These are phyloP conservation scores for Orthosia gracilis DNA, from an alignment of 2,888 invertebrate genomes.

Conservation along the genomic window DNA sequence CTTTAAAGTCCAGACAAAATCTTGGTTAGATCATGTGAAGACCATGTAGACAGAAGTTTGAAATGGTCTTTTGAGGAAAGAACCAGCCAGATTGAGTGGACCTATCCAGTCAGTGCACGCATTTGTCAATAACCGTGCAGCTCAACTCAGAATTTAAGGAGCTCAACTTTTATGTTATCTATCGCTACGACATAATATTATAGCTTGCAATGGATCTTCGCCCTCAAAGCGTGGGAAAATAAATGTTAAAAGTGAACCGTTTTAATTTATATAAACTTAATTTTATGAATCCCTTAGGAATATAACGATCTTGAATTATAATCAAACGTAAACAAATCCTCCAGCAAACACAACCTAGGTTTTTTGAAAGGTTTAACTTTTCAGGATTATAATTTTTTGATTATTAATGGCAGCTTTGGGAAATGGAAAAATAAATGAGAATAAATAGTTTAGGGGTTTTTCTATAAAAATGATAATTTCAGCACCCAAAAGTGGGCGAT, in stretches of 20 bases:
- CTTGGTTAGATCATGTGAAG: too few species aligned
- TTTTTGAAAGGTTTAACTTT: conserved; percentile 6
- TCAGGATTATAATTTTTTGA: not conserved
- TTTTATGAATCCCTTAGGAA: conserved; percentile 26
- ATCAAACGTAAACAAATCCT: not conserved
- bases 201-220: not conserved
- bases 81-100: too few species aligned
- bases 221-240: not conserved
- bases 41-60: too few species aligned
- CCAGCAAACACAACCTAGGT: not conserved
- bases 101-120: too few species aligned
- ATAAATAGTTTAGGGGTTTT: conserved; percentile 3
- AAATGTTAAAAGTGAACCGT: not conserved
- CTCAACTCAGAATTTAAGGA: too few species aligned
- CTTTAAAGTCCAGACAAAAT: too few species aligned
- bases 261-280: conserved; percentile 16
- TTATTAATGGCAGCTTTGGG: conserved; percentile 10
- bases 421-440: conserved; percentile 2
- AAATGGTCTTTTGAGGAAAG: too few species aligned
- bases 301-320: conserved; percentile 7
- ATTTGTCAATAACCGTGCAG: too few species aligned
- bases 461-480: conserved; percentile 19
- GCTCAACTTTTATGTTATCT: too few species aligned
- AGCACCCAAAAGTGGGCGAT: conserved; percentile 16
- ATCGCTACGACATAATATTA: not conserved